A percentile compares a stretch with the other conserved stretches of the same genome.
Conservation (phyloP, 2,888 invertebrate genomes). For the Antitype chi region DNA sequence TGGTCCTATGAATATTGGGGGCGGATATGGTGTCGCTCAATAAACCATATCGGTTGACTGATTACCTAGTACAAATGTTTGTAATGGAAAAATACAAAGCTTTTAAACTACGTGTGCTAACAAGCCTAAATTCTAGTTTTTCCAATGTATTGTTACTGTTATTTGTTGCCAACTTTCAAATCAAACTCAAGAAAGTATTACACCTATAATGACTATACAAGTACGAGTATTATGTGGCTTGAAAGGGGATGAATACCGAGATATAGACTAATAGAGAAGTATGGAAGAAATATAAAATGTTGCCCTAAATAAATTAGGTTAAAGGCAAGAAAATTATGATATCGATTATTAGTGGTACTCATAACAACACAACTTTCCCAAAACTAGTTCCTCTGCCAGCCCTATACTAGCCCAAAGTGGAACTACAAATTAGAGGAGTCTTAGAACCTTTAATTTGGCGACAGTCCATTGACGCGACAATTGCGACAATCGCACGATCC, state of each 20-base stretch:
- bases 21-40: background rate
- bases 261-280: background rate
- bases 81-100: background rate
- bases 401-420: slow-evolving; percentile 46
- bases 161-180: background rate
- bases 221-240: too few species aligned
- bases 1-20: background rate
- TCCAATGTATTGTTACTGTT: background rate
- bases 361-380: background rate
- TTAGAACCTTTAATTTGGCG: slow-evolving; percentile 63
- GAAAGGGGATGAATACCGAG: background rate
- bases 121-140: background rate
- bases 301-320: background rate
- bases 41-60: too few species aligned
- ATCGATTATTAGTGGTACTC: background rate
- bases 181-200: too few species aligned
- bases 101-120: background rate
- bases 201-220: background rate
- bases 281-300: background rate
- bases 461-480: slow-evolving; percentile 60
- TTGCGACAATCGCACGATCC: slow-evolving; percentile 56
- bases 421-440: slow-evolving; percentile 65
- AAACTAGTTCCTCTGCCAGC: slow-evolving; percentile 25
- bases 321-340: background rate
- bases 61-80: background rate